These are phyloP conservation scores for Cynaeus angustus DNA, from an alignment of 2,888 invertebrate species.

Conservation along the genomic window DNA sequence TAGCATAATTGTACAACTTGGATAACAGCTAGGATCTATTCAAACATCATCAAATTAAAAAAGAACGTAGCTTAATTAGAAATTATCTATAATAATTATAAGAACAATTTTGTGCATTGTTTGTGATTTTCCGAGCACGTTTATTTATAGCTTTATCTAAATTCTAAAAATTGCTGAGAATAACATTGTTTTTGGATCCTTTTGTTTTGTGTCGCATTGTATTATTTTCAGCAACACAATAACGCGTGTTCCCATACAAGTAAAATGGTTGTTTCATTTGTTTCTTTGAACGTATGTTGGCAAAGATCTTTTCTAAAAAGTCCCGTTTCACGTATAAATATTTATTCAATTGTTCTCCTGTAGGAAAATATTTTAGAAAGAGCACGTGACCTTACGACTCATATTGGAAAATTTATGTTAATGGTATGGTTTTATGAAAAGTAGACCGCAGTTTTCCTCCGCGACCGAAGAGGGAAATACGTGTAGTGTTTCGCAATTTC, in stretches of 20 bases:
- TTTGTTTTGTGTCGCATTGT: no score
- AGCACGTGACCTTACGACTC: slow-evolving; percentile 16
- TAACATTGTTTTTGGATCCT: no score
- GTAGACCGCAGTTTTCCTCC: slow-evolving; percentile 17
- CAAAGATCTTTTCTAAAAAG: slow-evolving; percentile 14
- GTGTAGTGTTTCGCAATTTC: slow-evolving; percentile 30
- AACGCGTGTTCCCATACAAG: neutral
- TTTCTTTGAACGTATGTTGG: neutral
- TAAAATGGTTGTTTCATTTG: slow-evolving; percentile 3
- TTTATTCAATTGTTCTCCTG: slow-evolving; percentile 19
- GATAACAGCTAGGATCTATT: no score
- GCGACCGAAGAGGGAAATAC: slow-evolving; percentile 12
- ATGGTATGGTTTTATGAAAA: slow-evolving; percentile 30
- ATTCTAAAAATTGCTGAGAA: no score
- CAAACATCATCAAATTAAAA: no score
- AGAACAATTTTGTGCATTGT: no score
- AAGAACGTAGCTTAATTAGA: no score
- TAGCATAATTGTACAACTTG: no score
- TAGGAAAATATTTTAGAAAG: slow-evolving; percentile 8
- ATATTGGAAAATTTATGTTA: slow-evolving; percentile 37
- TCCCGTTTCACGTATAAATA: slow-evolving; percentile 8
- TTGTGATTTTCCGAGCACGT: no score
- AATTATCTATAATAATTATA: no score
- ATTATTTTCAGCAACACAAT: no score
- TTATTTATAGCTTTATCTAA: no score